Conservation (phyloP, 2,797 vertebrate genomes). For the Girardinus metallicus region DNA sequence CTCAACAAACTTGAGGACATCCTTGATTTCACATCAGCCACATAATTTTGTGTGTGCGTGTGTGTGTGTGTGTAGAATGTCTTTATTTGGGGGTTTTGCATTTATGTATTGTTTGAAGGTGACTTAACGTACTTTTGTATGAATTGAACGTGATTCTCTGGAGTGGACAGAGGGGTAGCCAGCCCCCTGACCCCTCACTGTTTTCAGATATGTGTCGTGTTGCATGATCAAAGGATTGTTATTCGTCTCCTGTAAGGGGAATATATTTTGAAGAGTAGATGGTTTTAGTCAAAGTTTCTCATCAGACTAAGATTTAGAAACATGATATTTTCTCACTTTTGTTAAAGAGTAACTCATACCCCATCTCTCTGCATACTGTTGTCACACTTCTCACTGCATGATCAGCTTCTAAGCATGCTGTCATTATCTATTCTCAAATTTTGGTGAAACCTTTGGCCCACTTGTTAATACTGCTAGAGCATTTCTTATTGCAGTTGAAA, state of each 20-base stretch:
- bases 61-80: too few species aligned
- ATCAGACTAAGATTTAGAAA: conserved; percentile 66
- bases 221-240: conserved; percentile 43
- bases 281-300: conserved; percentile 70
- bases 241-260: conserved; percentile 59
- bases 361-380: conserved; percentile 39
- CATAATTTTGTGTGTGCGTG: too few species aligned
- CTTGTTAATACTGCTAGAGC: neutral
- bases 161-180: too few species aligned
- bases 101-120: too few species aligned
- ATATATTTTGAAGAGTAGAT: conserved; percentile 62
- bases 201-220: neutral
- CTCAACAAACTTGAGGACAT: too few species aligned
- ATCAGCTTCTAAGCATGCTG: conserved; percentile 54
- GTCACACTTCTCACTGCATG: conserved; percentile 67
- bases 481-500: neutral
- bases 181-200: neutral
- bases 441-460: neutral
- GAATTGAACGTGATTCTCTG: too few species aligned
- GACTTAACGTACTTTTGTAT: too few species aligned
- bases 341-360: conserved; percentile 42
- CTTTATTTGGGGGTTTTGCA: too few species aligned
- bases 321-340: conserved; percentile 55
- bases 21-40: too few species aligned
- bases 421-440: conserved; percentile 24